Evolutionary conservation across 1,140 invertebrate genomes (phyloP).

Genomic region (Popillia japonica): DNA sequence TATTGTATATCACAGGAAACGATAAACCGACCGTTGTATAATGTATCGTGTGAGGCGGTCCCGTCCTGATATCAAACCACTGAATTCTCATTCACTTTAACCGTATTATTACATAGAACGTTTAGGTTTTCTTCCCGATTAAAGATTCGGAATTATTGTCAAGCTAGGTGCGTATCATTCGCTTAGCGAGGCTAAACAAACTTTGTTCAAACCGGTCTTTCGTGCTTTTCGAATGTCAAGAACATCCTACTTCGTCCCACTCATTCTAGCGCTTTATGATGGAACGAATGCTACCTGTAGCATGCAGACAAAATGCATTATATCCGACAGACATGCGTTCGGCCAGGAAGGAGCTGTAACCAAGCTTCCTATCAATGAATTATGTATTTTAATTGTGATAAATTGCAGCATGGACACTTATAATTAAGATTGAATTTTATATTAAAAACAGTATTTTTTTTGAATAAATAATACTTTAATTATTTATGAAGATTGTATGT

Average conservation of each 20-base stretch:
- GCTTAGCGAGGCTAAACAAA: slow-evolving; percentile 32
- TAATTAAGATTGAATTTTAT: too few relatives aligned
- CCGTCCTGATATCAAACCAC: not conserved
- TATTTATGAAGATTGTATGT: too few relatives aligned
- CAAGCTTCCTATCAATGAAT: not conserved
- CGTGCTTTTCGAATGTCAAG: slow-evolving; percentile 37
- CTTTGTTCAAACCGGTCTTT: slow-evolving; percentile 38
- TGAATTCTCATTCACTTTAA: slow-evolving; percentile 4
- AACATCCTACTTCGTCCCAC: not conserved
- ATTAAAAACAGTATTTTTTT: too few relatives aligned
- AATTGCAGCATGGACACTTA: too few relatives aligned
- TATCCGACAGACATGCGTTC: not conserved
- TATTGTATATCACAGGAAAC: slow-evolving; percentile 22
- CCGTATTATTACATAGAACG: not conserved
- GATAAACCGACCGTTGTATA: slow-evolving; percentile 1
- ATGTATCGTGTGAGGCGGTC: not conserved
- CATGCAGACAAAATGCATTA: not conserved
- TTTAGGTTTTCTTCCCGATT: too few relatives aligned
- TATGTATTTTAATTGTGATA: too few relatives aligned
- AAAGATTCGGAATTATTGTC: not conserved
- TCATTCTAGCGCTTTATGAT: not conserved
- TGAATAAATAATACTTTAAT: too few relatives aligned
- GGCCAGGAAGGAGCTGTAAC: not conserved
- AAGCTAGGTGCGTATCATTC: not conserved
- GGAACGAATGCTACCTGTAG: slow-evolving; percentile 39